Conservation (phyloP, 2,113 vertebrate genomes). For the Semnornis frantzii region DNA sequence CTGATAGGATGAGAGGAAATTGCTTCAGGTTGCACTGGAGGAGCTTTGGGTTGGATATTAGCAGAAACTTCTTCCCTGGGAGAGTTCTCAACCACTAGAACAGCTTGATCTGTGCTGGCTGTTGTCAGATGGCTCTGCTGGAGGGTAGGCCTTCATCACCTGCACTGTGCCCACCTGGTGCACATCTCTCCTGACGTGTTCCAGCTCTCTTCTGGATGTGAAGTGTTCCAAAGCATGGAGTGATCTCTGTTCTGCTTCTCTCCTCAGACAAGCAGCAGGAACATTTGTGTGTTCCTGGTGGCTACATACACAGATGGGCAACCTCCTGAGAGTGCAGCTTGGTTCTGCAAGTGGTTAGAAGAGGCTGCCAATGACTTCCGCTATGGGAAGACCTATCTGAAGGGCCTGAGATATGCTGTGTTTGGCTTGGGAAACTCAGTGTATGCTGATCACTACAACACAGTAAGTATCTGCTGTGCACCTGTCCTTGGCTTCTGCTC, state of each 20-base stretch:
- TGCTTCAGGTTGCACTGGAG: no score
- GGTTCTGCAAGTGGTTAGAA: constrained; percentile 96
- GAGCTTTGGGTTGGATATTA: no score
- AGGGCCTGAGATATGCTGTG: constrained; percentile 88
- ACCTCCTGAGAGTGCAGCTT: constrained; percentile 83
- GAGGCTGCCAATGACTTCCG: constrained; percentile 90
- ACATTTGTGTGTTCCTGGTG: constrained; percentile 88
- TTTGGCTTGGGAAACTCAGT: constrained; percentile 92
- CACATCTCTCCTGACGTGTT: background rate
- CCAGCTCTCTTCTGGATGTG: background rate
- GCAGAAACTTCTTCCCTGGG: no score
- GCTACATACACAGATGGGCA: constrained; percentile 89
- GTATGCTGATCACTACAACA: constrained; percentile 88
- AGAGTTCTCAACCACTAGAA: no score
- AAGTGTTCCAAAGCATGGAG: background rate
- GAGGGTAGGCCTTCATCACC: background rate
- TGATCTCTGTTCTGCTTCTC: background rate
- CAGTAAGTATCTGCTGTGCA: constrained; percentile 68
- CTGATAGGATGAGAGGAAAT: no score
- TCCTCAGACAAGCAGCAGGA: constrained; percentile 78
- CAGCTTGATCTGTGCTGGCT: background rate
- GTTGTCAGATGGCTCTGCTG: background rate
- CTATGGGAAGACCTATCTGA: constrained; percentile 86
- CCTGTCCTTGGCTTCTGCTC: background rate
- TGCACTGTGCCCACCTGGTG: background rate